These are phyloP conservation scores for Galago senegalensis DNA, from an alignment of 2,797 vertebrate species.

Conservation along the genomic window DNA sequence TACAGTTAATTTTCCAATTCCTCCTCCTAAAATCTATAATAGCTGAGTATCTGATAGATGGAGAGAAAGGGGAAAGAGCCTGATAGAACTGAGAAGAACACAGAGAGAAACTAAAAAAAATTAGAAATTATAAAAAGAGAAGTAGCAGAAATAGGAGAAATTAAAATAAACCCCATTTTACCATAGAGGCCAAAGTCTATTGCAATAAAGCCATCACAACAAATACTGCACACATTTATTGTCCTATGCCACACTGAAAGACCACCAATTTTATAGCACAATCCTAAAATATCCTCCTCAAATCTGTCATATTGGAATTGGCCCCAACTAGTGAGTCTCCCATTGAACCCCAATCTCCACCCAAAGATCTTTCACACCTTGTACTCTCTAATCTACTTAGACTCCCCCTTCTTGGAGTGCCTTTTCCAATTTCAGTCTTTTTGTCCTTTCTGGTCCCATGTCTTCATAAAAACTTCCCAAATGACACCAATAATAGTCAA, in stretches of 20 bases:
- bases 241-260: not conserved
- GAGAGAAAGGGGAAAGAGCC: not conserved
- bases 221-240: not conserved
- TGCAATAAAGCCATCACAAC: not conserved
- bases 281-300: slow-evolving; percentile 35
- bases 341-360: not conserved
- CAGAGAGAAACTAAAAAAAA: slow-evolving; percentile 29
- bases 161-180: slow-evolving; percentile 3
- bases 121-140: not conserved
- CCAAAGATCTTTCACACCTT: not conserved
- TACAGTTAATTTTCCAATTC: slow-evolving; percentile 14
- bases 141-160: slow-evolving; percentile 17
- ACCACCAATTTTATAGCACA: not conserved
- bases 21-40: slow-evolving; percentile 54
- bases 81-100: slow-evolving; percentile 22
- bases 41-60: not conserved
- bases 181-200: not conserved
- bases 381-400: not conserved
- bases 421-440: not conserved
- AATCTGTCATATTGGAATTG: not conserved
- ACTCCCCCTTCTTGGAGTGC: not conserved
- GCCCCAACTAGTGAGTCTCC: not conserved
- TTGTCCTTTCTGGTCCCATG: not conserved
- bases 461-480: not conserved
- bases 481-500: not conserved